Percentiles rank a stretch among this genome's conserved stretches.
phyloP scores from a whole-genome alignment of 2,888 invertebrate genomes.

The Kryphioiulus occultus region DNA sequence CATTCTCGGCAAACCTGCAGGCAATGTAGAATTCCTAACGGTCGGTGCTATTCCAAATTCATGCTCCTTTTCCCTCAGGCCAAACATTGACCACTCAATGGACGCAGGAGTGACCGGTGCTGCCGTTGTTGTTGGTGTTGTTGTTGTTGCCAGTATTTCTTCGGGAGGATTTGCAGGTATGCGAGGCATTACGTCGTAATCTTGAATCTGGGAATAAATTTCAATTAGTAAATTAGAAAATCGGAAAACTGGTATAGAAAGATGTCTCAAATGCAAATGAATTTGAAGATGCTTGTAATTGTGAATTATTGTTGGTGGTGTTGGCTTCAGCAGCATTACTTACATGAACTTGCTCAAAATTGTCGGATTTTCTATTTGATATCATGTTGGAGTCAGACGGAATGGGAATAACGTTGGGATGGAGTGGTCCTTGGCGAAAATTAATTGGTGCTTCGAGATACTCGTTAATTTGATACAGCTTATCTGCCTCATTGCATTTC shows the following conservation, averaged over 20 bases:
- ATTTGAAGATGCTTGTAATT: not conserved
- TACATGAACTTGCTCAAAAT: not conserved
- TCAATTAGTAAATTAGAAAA: too few species aligned
- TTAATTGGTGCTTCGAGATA: conserved; percentile 37
- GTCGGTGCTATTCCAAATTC: not conserved
- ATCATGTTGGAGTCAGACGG: not conserved
- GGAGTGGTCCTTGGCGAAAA: not conserved
- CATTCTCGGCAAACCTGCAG: not conserved
- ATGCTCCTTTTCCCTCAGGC: too few species aligned
- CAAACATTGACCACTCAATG: not conserved
- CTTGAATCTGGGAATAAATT: not conserved
- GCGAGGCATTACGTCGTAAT: not conserved
- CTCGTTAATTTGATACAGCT: conserved; percentile 39
- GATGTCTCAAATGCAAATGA: not conserved
- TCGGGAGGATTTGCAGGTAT: not conserved
- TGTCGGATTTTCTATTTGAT: not conserved
- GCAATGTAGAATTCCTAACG: not conserved
- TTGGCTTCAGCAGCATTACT: not conserved
- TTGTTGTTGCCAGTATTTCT: not conserved
- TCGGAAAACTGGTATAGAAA: too few species aligned
- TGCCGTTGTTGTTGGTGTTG: not conserved
- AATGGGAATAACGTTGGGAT: conserved; percentile 27
- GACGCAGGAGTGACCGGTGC: not conserved
- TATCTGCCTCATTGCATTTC: conserved; percentile 44
- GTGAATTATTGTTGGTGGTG: not conserved